Evolutionary conservation across 2,797 vertebrate species (phyloP).

Genomic region (Schizopygopsis pylzovi): DNA sequence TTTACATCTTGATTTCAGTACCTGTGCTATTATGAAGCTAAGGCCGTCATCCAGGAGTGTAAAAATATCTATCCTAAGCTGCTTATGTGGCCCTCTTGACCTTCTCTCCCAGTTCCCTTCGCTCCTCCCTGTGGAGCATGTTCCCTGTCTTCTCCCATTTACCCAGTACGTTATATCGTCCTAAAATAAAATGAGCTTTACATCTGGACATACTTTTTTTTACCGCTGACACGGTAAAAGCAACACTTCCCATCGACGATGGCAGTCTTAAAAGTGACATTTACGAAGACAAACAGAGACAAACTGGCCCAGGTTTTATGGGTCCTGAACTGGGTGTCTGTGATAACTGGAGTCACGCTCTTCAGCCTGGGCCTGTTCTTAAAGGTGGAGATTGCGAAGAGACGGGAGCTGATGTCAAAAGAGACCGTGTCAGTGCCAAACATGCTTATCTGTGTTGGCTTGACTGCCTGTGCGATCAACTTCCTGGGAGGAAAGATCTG

Average conservation of each 20-base stretch:
- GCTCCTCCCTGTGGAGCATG: neutral
- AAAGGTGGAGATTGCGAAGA: slow-evolving; percentile 86
- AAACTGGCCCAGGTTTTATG: slow-evolving; percentile 87
- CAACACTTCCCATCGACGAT: slow-evolving; percentile 65
- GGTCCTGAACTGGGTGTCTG: slow-evolving; percentile 90
- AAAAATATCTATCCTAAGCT: slow-evolving; percentile 64
- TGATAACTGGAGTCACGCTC: slow-evolving; percentile 82
- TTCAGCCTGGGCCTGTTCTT: slow-evolving; percentile 87
- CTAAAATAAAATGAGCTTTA: slow-evolving; percentile 24
- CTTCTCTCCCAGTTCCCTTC: slow-evolving; percentile 18
- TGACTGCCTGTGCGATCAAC: slow-evolving; percentile 86
- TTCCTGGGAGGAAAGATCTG: slow-evolving; percentile 89
- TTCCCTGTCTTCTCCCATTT: neutral
- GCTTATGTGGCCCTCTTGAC: slow-evolving; percentile 57
- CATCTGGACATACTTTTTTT: neutral
- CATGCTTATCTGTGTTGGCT: slow-evolving; percentile 84
- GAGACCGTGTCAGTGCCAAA: slow-evolving; percentile 82
- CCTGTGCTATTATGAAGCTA: slow-evolving; percentile 29
- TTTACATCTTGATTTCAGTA: slow-evolving; percentile 48
- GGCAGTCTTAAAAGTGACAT: slow-evolving; percentile 87
- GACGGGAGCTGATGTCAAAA: slow-evolving; percentile 85
- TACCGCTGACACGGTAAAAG: slow-evolving; percentile 11
- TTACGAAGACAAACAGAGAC: slow-evolving; percentile 83
- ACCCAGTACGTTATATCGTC: neutral
- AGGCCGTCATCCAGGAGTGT: slow-evolving; percentile 43